Percentiles rank a stretch among this genome's conserved stretches.
These are phyloP conservation scores for Myripristis murdjan DNA, from an alignment of 2,797 vertebrate species.

Conservation along the genomic window DNA sequence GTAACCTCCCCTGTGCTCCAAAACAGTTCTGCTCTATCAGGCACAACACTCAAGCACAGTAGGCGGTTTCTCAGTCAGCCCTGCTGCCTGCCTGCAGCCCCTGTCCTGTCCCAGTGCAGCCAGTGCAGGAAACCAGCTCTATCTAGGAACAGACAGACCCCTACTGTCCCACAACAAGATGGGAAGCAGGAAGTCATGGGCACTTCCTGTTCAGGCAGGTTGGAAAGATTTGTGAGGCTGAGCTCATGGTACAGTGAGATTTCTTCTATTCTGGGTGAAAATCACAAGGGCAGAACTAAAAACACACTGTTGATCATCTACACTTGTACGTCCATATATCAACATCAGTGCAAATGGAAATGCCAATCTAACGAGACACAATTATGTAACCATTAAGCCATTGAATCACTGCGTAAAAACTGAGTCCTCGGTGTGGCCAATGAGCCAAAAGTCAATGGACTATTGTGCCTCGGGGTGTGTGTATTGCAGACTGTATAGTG, in stretches of 20 bases:
- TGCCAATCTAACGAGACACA: slow-evolving; percentile 23
- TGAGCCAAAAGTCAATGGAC: slow-evolving; percentile 36
- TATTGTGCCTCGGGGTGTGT: slow-evolving; percentile 1
- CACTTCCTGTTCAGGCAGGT: slow-evolving; percentile 71
- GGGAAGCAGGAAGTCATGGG: slow-evolving; percentile 72
- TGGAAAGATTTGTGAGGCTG: slow-evolving; percentile 43
- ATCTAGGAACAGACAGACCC: slow-evolving; percentile 64
- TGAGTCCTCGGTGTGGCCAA: neutral
- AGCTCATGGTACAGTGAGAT: slow-evolving; percentile 5
- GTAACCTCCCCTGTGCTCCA: slow-evolving; percentile 75
- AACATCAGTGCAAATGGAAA: slow-evolving; percentile 27
- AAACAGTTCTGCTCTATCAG: slow-evolving; percentile 73
- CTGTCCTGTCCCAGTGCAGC: slow-evolving; percentile 54
- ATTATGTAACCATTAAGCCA: slow-evolving; percentile 43
- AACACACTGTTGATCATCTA: slow-evolving; percentile 2
- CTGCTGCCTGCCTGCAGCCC: slow-evolving; percentile 31
- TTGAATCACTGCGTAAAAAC: slow-evolving; percentile 17
- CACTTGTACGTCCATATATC: neutral
- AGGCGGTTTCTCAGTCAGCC: slow-evolving; percentile 52
- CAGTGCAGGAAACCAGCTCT: slow-evolving; percentile 66
- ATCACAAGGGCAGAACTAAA: slow-evolving; percentile 4
- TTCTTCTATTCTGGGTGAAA: neutral
- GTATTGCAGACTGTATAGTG: slow-evolving; percentile 17
- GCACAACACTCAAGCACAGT: slow-evolving; percentile 59
- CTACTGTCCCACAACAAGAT: slow-evolving; percentile 57